Base-by-base conservation (phyloP, 2,888 invertebrate species). In the Caenorhabditis sinica region DNA sequence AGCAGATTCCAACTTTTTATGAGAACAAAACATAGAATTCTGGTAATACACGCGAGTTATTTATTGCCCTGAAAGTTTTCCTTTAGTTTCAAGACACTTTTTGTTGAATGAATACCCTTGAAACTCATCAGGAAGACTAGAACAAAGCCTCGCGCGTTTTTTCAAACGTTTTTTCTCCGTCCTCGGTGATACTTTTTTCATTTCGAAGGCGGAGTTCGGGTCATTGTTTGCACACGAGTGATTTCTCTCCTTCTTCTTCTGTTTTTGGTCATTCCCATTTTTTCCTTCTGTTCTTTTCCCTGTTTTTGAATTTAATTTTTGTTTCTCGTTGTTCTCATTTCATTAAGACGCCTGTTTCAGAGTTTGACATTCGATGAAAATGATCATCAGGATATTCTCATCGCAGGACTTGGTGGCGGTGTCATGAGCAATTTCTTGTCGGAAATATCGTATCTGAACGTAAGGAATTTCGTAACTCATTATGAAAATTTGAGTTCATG, bases 351-450 rank as follows among this genome's bases (percentile, higher is more conserved):
- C 25, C 17, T 15, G 8, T 73, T 85, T 60, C 80, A 87, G 87
- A 85, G 83, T 33, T 43, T 87, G 25, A 71, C 43, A 23, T 85
- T 87, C 43, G 82, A 83, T n/a, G 68, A 83, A 4, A 63, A 33
- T 17, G 73, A 79, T 25, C 75, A 73, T 20, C 83, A 87, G 9
- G 68, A 82, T 30, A 69, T 87, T 17, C 60, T 87, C 33, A 79
- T 87, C 56, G 85, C 77, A 9, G 87, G 87, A 17, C 80, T 87
- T 1, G 87, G 87, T 13, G 87, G 87, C 8, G 87, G 87, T 0
- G 83, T 85, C 5, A 82, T 82, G 79, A 85, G 85, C 66, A 85
- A 82, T 43, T 87, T 87, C 25, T 60, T 87, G 3, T 85, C 85
- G 2, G 71, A 85, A 53, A 77, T 87, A 11, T 60, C 76, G 6